These are phyloP conservation scores for Hypolimnas misippus DNA, from an alignment of 2,888 invertebrate species.

Conservation along the genomic window DNA sequence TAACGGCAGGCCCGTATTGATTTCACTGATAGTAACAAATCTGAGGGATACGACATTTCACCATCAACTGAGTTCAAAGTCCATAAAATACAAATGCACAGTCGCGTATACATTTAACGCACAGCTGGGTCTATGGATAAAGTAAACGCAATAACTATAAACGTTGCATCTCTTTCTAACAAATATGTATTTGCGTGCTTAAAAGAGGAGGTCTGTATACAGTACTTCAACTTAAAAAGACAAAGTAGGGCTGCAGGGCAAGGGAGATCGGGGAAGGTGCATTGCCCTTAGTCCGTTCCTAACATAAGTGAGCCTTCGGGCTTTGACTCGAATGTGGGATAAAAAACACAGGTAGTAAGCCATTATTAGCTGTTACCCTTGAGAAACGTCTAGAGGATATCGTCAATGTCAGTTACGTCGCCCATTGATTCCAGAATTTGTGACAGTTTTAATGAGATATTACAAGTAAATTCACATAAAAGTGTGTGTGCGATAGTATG, in stretches of 20 bases:
- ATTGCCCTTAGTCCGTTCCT: slow-evolving; percentile 77
- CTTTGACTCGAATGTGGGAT: slow-evolving; percentile 73
- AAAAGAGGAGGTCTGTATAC: slow-evolving; percentile 65
- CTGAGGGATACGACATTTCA: slow-evolving; percentile 64
- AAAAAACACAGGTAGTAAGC: slow-evolving; percentile 81
- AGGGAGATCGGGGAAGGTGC: slow-evolving; percentile 80
- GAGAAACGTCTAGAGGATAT: slow-evolving; percentile 75
- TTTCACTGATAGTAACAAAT: slow-evolving; percentile 62
- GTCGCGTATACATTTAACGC: slow-evolving; percentile 65
- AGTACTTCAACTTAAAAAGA: slow-evolving; percentile 67
- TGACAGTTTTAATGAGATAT: slow-evolving; percentile 28
- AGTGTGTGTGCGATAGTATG: not conserved
- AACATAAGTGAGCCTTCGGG: slow-evolving; percentile 71
- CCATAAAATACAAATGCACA: slow-evolving; percentile 71
- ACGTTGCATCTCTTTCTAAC: slow-evolving; percentile 77
- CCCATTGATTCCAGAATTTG: slow-evolving; percentile 23
- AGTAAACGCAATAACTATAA: slow-evolving; percentile 63
- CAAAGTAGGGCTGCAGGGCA: slow-evolving; percentile 82
- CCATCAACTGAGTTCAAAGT: slow-evolving; percentile 79
- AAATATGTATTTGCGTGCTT: slow-evolving; percentile 56
- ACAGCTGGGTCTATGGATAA: slow-evolving; percentile 72
- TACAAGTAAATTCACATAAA: slow-evolving; percentile 2
- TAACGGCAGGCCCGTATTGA: slow-evolving; percentile 57
- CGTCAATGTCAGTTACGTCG: slow-evolving; percentile 38
- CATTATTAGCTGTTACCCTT: slow-evolving; percentile 78